Base-by-base conservation (phyloP, 2,888 invertebrate genomes). In the Agrochola lota region DNA sequence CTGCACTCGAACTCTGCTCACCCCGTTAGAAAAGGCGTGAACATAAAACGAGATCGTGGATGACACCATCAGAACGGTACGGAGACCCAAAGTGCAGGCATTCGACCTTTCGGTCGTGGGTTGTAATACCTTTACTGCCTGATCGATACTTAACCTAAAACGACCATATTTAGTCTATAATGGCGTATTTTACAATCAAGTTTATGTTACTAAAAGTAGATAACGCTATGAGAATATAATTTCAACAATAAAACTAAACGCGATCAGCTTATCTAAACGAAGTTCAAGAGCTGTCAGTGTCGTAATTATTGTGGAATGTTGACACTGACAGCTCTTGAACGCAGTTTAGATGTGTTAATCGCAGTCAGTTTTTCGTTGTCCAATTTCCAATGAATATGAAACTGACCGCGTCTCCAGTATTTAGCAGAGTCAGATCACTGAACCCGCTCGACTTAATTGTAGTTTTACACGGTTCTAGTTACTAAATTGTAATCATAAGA, bases 81-180 rank as follows among this genome's bases (percentile, higher is more conserved):
- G 67, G 49, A 12, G 60, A 12, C 55, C 64, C 68, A 59, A 64
- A 72, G 85, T 74, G 72, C 78, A 81, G 71, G 43, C 70, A 72
- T 64, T 20, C 85, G 82, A 84, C 85, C 84, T 84, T 72, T 81
- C 0, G 12, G 11, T 81, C 85, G 72, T 78, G 85, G 52, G 82
- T 72, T 77, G 63, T 77, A 83, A 73, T 81, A 59, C 81, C 23
- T 70, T 84, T 77, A 83, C 30, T 63, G 43, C 68, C 59, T 68
- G 74, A 82, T 66, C 74, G 68, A 84, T 74, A 74, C 81, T 80
- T 84, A 77, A 74, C 69, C 69, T 72, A 78, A 85, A 85, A 81
- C 82, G 74, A 67, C 85, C 78, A 84, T 85, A 84, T 85, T 85
- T 85, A 85, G 82, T 69, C 15, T 17, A 43, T 81, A 72, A 75